Evolutionary conservation across 2,113 vertebrate species (phyloP).

Genomic region (Pelecanus crispus): DNA sequence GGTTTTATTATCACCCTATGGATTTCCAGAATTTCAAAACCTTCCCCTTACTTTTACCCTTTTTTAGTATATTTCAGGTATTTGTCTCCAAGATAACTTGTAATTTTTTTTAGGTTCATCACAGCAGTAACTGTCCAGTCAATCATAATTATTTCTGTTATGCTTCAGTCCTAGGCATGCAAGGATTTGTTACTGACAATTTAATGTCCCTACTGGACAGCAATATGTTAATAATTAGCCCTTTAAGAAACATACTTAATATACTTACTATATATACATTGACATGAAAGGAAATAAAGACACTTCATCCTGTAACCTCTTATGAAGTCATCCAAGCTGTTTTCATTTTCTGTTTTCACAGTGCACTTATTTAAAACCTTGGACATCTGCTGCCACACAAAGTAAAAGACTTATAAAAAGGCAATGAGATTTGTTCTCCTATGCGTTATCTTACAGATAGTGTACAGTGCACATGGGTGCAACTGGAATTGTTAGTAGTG

Average conservation of each 20-base stretch:
- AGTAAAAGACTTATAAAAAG: not conserved
- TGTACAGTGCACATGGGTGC: not conserved
- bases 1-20: not conserved
- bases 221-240: not conserved
- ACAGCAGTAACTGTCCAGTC: not conserved
- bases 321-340: not conserved
- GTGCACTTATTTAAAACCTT: constrained; percentile 1
- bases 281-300: not conserved
- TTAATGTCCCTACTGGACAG: not conserved
- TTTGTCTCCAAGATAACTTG: not conserved
- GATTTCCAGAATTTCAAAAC: not conserved
- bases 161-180: not conserved
- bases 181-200: not conserved
- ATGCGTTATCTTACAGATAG: fast-evolving
- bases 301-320: not conserved
- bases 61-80: not conserved
- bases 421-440: not conserved
- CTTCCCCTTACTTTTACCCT: not conserved
- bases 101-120: not conserved
- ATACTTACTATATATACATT: not conserved
- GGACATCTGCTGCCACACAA: not conserved
- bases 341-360: constrained; percentile 21
- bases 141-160: not conserved
- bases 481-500: not conserved
- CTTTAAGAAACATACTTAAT: not conserved